These are phyloP conservation scores for Phylloscopus whistleri DNA, from an alignment of 2,113 vertebrate genomes.

Conservation along the genomic window DNA sequence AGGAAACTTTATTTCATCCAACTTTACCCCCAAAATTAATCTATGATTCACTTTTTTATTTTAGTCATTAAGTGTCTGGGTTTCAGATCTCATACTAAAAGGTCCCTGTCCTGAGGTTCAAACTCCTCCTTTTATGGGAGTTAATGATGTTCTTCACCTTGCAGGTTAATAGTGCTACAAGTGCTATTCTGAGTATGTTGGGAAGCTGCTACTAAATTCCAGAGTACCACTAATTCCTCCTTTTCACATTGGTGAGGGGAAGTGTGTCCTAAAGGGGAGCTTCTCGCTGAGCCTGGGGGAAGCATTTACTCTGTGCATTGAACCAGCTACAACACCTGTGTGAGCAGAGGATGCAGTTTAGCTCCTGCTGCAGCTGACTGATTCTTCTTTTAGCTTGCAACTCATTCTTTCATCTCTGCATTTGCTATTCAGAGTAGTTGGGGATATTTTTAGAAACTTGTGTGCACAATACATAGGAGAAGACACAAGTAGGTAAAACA, in stretches of 20 bases:
- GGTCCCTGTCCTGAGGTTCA: neutral
- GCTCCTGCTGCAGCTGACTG: neutral
- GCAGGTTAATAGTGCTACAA: neutral
- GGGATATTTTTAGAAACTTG: neutral
- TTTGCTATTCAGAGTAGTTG: neutral
- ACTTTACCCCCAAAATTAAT: slow-evolving; percentile 27
- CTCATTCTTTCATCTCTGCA: neutral
- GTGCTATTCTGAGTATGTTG: neutral
- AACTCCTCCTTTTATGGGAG: neutral
- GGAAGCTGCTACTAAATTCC: neutral
- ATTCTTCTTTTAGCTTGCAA: neutral
- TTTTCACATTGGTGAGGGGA: neutral
- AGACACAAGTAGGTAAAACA: neutral
- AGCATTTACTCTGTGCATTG: neutral
- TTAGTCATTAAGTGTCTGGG: neutral
- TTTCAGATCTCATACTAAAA: slow-evolving; percentile 10
- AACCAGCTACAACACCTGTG: neutral
- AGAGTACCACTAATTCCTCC: neutral
- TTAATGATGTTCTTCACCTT: neutral
- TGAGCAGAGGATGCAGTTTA: neutral
- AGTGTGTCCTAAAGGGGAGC: neutral
- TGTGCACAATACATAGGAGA: neutral
- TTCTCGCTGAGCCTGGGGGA: neutral
- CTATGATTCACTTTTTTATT: neutral
- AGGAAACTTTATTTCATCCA: slow-evolving; percentile 48